Evolutionary conservation across 1,140 invertebrate species (phyloP).

Genomic region (Camponotus vicinus): DNA sequence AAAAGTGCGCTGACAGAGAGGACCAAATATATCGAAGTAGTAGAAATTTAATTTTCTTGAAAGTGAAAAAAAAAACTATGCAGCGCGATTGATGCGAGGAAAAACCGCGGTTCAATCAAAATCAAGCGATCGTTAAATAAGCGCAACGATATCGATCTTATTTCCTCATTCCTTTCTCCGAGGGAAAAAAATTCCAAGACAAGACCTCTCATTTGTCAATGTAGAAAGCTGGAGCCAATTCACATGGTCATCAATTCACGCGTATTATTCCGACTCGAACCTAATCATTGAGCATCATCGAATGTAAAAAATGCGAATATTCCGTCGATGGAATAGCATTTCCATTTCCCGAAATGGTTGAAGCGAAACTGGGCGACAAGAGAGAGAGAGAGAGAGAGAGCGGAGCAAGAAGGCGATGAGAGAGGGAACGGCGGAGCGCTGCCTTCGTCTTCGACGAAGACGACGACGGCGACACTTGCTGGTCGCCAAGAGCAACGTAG

Average conservation of each 20-base stretch:
- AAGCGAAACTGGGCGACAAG: slow-evolving; percentile 55
- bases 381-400: too few relatives aligned
- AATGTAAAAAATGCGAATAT: slow-evolving; percentile 10
- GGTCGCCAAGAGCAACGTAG: slow-evolving; percentile 84
- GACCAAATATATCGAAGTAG: slow-evolving; percentile 29
- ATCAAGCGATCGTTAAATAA: slow-evolving; percentile 41
- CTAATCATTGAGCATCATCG: slow-evolving; percentile 36
- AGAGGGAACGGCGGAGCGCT: slow-evolving; percentile 34
- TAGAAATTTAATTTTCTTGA: slow-evolving; percentile 66
- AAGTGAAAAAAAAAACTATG: slow-evolving; percentile 41
- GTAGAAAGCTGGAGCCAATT: slow-evolving; percentile 1
- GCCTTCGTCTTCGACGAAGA: slow-evolving; percentile 62
- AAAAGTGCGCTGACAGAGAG: slow-evolving; percentile 24
- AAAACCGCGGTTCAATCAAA: slow-evolving; percentile 44
- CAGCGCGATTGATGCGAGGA: slow-evolving; percentile 12
- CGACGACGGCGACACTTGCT: slow-evolving; percentile 76
- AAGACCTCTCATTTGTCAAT: slow-evolving; percentile 46
- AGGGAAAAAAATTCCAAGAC: slow-evolving; percentile 18
- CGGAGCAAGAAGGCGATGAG: background rate
- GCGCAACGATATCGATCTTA: slow-evolving; percentile 28
- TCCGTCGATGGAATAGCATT: background rate
- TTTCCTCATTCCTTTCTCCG: background rate
- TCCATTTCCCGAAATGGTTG: slow-evolving; percentile 34
- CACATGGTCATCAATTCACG: slow-evolving; percentile 32
- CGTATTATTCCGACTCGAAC: slow-evolving; percentile 41